These are phyloP conservation scores for Noctua comes DNA, from an alignment of 2,888 invertebrate species.

Conservation along the genomic window DNA sequence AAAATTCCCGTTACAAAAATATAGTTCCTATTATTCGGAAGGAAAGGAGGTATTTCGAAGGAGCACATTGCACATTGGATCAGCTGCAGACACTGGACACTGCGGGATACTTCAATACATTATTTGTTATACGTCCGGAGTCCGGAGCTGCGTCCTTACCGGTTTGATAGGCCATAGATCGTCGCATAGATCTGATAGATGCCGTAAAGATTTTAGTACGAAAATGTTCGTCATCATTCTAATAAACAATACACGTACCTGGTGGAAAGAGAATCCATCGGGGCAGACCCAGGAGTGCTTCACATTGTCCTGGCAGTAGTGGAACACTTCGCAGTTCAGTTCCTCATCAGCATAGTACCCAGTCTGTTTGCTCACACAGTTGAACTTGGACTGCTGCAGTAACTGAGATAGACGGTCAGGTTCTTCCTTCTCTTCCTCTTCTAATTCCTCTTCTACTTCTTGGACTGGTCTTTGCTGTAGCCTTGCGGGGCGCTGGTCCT, in stretches of 20 bases:
- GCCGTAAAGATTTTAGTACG: not conserved
- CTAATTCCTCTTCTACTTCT: conserved; percentile 88
- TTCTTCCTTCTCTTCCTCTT: conserved; percentile 95
- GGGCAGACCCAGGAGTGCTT: conserved; percentile 98
- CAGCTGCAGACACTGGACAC: not conserved
- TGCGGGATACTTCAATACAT: not conserved
- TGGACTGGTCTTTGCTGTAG: conserved; percentile 78
- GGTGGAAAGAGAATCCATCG: conserved; percentile 96
- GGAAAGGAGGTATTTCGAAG: not conserved
- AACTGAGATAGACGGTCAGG: conserved; percentile 95
- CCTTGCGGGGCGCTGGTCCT: conserved; percentile 79
- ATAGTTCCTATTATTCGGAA: not conserved
- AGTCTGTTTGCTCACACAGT: conserved; percentile 94
- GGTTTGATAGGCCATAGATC: not conserved
- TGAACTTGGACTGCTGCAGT: conserved; percentile 95
- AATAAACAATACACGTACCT: conserved; percentile 85
- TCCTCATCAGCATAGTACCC: conserved; percentile 98
- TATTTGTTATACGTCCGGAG: not conserved
- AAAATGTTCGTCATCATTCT: not conserved
- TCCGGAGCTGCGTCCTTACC: not conserved
- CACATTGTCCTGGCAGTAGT: conserved; percentile 97
- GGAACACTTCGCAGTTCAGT: conserved; percentile 97
- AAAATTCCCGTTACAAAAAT: not conserved
- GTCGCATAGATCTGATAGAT: not conserved
- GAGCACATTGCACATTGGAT: not conserved